phyloP scores from a whole-genome alignment of 1,140 invertebrate species.

The Drosophila navojoa region DNA sequence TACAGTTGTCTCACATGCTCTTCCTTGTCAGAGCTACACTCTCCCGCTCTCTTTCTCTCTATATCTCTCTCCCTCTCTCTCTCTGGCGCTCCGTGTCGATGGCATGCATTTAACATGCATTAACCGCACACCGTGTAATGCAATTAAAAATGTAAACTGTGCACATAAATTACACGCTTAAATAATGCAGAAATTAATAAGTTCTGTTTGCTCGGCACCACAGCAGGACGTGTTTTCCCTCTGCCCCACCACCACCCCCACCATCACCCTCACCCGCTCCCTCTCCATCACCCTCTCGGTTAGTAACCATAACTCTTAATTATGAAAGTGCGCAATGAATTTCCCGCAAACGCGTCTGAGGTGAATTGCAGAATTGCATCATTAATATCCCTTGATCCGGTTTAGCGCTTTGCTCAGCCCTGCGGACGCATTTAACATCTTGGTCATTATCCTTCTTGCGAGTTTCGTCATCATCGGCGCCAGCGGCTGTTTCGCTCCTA shows the following conservation, averaged over 20 bases:
- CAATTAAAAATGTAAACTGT: slow-evolving; percentile 78
- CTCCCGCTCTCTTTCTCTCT: slow-evolving; percentile 12
- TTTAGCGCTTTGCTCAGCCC: slow-evolving; percentile 28
- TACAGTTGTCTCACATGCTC: slow-evolving; percentile 34
- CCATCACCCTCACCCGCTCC: neutral
- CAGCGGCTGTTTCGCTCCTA: slow-evolving; percentile 34
- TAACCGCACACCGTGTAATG: slow-evolving; percentile 74
- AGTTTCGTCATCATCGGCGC: slow-evolving; percentile 32
- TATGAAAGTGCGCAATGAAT: slow-evolving; percentile 51
- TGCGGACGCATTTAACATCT: slow-evolving; percentile 41
- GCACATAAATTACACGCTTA: slow-evolving; percentile 79
- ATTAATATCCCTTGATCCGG: slow-evolving; percentile 58
- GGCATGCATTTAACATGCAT: slow-evolving; percentile 78
- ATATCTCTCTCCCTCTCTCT: neutral
- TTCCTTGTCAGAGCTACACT: neutral
- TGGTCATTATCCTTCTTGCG: slow-evolving; percentile 7
- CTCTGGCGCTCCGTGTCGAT: slow-evolving; percentile 29
- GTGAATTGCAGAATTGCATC: slow-evolving; percentile 45
- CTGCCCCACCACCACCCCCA: neutral
- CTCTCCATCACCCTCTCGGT: neutral
- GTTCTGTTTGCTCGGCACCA: slow-evolving; percentile 51
- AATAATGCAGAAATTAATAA: slow-evolving; percentile 83
- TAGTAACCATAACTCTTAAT: slow-evolving; percentile 69
- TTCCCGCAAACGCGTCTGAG: slow-evolving; percentile 24
- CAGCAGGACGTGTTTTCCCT: neutral